Base-by-base conservation (phyloP, 2,888 invertebrate species). In the Lepidonotus clava region DNA sequence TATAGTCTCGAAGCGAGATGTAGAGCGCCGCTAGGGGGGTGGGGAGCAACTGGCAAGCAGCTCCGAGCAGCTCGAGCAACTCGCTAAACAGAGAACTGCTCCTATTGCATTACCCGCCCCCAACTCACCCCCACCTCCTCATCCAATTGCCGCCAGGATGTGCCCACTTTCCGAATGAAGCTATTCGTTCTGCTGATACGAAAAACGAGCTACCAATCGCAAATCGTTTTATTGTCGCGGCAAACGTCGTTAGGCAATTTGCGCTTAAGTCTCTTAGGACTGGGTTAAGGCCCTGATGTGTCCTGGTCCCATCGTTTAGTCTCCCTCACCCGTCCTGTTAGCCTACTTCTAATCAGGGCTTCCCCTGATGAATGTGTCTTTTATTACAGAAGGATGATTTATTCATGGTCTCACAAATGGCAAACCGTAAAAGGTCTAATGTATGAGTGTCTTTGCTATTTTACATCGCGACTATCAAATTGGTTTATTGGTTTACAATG, bases 111-210 rank as follows among this genome's bases (percentile, higher is more conserved):
- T 76, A 76, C 51, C 51, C 21, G 76, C 5, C 5, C 14, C 21
- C 38, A 38, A n/a, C 38, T 76, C 76, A 4, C 36, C 40, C 76
- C 1, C 28, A 11, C 61, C 24, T 61, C 24, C 21, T 61, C 61
- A n/a, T 24, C 61, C 61, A 28, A 61, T 61, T n/a, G 61, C 11
- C 5, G 28, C 11, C 61, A 28, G 61, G 61, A 61, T 61, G 61
- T 61, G 61, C 28, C 61, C 61, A 61, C 61, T 61, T 61, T 61
- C 61, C 61, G 28, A 61, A 61, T 61, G 28, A 61, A 61, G 61
- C 21, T 32, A 32, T 24, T 61, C 28, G 61, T 61, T 61, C 28
- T 61, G 28, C 28, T 32, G 61, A 61, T 61, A 61, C 61, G 21
- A 61, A 32, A 24, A 61, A 32, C 11, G 61, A 61, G 24, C 28